Evolutionary conservation across 2,888 invertebrate genomes (phyloP).

Genomic region (Drosophila recens): DNA sequence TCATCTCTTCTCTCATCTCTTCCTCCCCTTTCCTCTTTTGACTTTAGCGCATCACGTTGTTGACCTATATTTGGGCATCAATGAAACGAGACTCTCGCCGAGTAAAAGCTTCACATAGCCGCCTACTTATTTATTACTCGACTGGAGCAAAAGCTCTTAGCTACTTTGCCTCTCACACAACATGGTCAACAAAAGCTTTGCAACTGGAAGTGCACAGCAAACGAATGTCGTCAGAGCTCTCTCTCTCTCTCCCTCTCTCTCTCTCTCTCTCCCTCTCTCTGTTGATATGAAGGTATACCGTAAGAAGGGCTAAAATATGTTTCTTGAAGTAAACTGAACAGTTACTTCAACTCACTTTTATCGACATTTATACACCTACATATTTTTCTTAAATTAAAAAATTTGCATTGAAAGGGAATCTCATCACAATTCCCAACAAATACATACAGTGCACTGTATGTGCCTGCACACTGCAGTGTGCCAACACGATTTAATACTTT

Average conservation of each 20-base stretch:
- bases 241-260: not conserved
- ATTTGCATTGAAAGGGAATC: too few species aligned
- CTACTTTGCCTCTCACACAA: constrained; percentile 16
- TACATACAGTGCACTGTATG: too few species aligned
- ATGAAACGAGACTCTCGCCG: constrained; percentile 69
- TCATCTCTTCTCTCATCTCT: not conserved
- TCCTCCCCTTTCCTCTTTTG: not conserved
- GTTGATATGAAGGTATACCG: constrained; percentile 1
- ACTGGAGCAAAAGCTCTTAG: constrained; percentile 66
- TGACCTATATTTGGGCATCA: constrained; percentile 84
- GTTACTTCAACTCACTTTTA: not conserved
- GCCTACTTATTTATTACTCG: constrained; percentile 31
- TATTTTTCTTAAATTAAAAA: too few species aligned
- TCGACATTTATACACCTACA: too few species aligned
- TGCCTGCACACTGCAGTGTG: too few species aligned
- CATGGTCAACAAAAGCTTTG: constrained; percentile 31
- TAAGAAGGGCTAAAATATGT: not conserved
- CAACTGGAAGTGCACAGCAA: constrained; percentile 59
- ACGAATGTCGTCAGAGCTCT: constrained; percentile 12
- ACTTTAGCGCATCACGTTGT: constrained; percentile 79
- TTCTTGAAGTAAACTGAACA: not conserved
- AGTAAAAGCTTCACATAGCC: constrained; percentile 69
- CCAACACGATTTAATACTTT: too few species aligned
- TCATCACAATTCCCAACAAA: too few species aligned
- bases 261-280: too few species aligned